phyloP scores from a whole-genome alignment of 2,113 vertebrate genomes.

The Osmerus mordax region DNA sequence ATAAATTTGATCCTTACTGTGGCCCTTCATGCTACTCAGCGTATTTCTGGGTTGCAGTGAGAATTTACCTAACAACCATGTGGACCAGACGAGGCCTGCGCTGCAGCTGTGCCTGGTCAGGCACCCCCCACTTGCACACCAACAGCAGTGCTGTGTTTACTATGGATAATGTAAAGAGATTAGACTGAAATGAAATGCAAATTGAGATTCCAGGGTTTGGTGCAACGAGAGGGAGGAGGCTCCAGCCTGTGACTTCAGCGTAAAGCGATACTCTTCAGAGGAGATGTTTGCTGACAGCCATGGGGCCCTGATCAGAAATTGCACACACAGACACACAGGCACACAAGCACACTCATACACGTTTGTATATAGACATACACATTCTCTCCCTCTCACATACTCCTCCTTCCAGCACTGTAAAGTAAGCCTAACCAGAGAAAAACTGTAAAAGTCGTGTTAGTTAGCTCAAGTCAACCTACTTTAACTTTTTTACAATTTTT shows the following conservation, averaged over 20 bases:
- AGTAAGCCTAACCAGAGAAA: no score
- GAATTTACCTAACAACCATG: conserved; percentile 24
- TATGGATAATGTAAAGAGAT: conserved; percentile 36
- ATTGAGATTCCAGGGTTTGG: conserved; percentile 55
- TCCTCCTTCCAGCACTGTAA: no score
- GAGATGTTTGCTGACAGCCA: conserved; percentile 65
- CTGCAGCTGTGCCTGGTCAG: not conserved
- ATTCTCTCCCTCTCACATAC: not conserved
- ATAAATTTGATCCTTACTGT: conserved; percentile 1
- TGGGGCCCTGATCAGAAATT: conserved; percentile 49
- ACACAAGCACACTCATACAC: not conserved
- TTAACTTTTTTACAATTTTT: no score
- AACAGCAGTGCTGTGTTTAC: conserved; percentile 28
- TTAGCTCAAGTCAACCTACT: no score
- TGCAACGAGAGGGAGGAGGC: conserved; percentile 37
- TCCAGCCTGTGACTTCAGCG: conserved; percentile 59
- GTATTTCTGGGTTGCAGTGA: conserved; percentile 7
- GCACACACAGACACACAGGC: conserved; percentile 51
- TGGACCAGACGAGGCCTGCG: conserved; percentile 14
- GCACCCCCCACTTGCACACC: not conserved
- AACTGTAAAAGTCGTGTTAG: no score
- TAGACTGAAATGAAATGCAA: conserved; percentile 52
- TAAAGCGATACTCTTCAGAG: conserved; percentile 60
- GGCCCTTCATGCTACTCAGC: conserved; percentile 9
- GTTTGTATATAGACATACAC: conserved; percentile 7